phyloP scores from a whole-genome alignment of 2,888 invertebrate genomes.

The Thera britannica region DNA sequence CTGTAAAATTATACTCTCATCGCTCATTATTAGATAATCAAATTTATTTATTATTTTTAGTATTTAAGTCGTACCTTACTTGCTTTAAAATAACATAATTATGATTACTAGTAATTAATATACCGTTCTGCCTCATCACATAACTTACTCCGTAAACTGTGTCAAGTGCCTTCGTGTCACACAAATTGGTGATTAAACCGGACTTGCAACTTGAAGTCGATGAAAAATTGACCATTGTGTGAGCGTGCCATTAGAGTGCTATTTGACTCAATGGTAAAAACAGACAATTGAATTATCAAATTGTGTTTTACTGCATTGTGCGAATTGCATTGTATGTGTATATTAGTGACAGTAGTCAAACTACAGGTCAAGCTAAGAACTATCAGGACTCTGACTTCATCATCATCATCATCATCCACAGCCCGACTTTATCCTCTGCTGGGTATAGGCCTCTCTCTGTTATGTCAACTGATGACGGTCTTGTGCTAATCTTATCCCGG shows the following conservation, averaged over 20 bases:
- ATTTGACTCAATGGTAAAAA: conserved; percentile 30
- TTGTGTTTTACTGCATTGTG: conserved; percentile 30
- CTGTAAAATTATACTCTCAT: too few relatives aligned
- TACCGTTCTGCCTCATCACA: not conserved
- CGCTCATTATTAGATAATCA: too few relatives aligned
- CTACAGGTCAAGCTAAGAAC: too few relatives aligned
- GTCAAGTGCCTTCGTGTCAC: conserved; percentile 43
- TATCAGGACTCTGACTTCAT: too few relatives aligned
- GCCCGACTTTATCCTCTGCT: too few relatives aligned
- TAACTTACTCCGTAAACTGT: conserved; percentile 21
- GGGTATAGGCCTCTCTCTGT: too few relatives aligned
- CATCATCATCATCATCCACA: too few relatives aligned
- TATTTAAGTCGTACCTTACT: not conserved
- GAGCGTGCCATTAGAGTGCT: conserved; percentile 20
- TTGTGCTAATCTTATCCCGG: too few relatives aligned
- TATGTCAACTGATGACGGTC: too few relatives aligned
- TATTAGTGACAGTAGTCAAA: conserved; percentile 15
- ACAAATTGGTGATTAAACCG: conserved; percentile 34
- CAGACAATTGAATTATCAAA: conserved; percentile 38
- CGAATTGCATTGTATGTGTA: conserved; percentile 12
- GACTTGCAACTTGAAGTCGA: conserved; percentile 8
- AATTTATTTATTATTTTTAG: too few relatives aligned
- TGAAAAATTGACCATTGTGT: conserved; percentile 43
- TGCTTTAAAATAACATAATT: not conserved
- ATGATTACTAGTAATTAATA: not conserved